Base-by-base conservation (phyloP, 2,113 vertebrate genomes). In the Alexandromys fortis region DNA sequence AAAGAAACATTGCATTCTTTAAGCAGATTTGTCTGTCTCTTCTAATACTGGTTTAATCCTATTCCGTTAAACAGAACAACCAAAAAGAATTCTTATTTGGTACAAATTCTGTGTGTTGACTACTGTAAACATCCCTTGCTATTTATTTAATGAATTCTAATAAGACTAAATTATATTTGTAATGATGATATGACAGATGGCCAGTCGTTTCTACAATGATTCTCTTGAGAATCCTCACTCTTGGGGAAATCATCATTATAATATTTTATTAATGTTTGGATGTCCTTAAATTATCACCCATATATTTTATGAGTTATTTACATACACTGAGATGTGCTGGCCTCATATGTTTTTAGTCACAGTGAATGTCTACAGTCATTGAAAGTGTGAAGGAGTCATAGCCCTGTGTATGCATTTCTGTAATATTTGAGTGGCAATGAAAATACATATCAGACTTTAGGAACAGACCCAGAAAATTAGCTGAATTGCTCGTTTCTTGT, bases 21-120 rank as follows among this genome's bases (percentile, higher is more conserved):
- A 65, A 82, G 35, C 45, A 38, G 55, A 49, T 63, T 6, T 77
- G 42, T 45, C 95, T 96, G 85, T 97, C 92, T 94, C 70, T 87
- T 95, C 67, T 52, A 38, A n/a, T 90, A 72, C n/a, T 65, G 88
- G 49, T 76, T 89, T 89, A 86, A 63, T 86, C 65, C 61, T 78
- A 26, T 49, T 55, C 14, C 5, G 0, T 75, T 94, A 63, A 38
- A 22, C 75, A 22, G 67, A 82, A 10, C 89, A 58, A 55, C 63
- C 73, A 61, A 72, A 91, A 24, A 24, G 75, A 83, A 38, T 58
- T 42, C 28, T 70, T 79, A 47, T 11, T 82, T 61, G 3, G 61
- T 67, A 78, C 55, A 87, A 94, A 92, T 11, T 12, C 17, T 19
- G 11, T 73, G 35, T 22, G 28, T 52, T 10, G 30, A 38, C 33